Base-by-base conservation (phyloP, 2,113 vertebrate species). In the Brachionichthys hirsutus region DNA sequence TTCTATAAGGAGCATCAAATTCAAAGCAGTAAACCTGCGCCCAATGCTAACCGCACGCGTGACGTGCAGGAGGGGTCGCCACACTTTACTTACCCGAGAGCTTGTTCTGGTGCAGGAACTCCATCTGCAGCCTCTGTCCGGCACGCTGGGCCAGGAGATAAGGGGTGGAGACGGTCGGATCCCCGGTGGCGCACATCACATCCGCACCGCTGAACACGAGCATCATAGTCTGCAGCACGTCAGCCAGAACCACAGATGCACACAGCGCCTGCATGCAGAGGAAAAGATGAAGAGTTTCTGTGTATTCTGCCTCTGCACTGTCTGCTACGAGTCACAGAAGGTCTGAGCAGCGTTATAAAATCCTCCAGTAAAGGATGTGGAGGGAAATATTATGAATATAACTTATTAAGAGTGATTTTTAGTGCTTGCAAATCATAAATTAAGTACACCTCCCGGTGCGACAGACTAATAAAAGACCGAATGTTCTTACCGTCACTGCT, bases 41-140 rank as follows among this genome's bases (percentile, higher is more conserved):
- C n/a, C n/a, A n/a, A n/a, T n/a, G n/a, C n/a, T n/a, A n/a, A n/a
- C n/a, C n/a, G n/a, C n/a, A n/a, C n/a, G n/a, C n/a, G n/a, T n/a
- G n/a, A n/a, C n/a, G n/a, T n/a, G n/a, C n/a, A n/a, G n/a, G n/a
- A n/a, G n/a, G n/a, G n/a, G n/a, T n/a, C n/a, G n/a, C n/a, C n/a
- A n/a, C n/a, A n/a, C n/a, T n/a, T n/a, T n/a, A n/a, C 76, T 16
- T 67, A 99, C 97, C 97, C 70, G 93, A 94, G 22, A 95, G 95
- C 53, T 94, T 98, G 85, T 99, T 98, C 48, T 98, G 96, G 80
- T 96, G 92, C 48, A 99, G 89, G 64, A 98, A 98, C 85, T 98
- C 96, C 95, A 99, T 98, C 38, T 98, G 96, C 15, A 99, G 88
- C 24, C 90, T 91, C 75, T 98, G 97, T 9, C 95, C 94, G 0